phyloP scores from a whole-genome alignment of 2,113 vertebrate species.

The Albula goreensis region DNA sequence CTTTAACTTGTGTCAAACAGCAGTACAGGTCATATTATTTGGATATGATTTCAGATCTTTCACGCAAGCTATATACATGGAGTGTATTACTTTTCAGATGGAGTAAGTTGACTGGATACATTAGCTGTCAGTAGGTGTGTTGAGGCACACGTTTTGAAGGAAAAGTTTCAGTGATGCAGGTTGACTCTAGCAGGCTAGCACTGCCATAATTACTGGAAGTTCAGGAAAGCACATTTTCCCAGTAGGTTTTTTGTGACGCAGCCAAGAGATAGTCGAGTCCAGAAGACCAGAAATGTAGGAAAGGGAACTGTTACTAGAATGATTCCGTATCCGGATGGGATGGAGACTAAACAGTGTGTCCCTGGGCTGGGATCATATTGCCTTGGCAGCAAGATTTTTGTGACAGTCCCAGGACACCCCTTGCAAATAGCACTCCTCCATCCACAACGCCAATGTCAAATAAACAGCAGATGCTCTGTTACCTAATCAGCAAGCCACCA shows the following conservation, averaged over 20 bases:
- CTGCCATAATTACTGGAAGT: not conserved
- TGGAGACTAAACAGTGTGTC: not conserved
- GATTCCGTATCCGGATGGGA: not conserved
- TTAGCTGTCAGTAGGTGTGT: too few relatives aligned
- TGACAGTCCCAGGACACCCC: not conserved
- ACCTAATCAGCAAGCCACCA: not conserved
- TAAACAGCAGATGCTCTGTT: slow-evolving; percentile 16
- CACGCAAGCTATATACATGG: too few relatives aligned
- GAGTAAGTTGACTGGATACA: too few relatives aligned
- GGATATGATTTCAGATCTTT: not conserved
- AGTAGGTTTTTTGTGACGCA: too few relatives aligned
- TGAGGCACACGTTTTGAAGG: not conserved
- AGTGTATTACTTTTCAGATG: too few relatives aligned
- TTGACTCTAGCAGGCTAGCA: not conserved
- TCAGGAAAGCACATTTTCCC: too few relatives aligned
- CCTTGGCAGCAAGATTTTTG: not conserved
- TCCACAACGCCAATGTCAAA: not conserved
- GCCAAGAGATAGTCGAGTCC: too few relatives aligned
- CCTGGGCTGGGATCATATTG: slow-evolving; percentile 2
- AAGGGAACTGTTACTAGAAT: not conserved
- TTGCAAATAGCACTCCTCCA: not conserved
- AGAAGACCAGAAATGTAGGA: not conserved
- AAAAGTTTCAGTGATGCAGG: not conserved
- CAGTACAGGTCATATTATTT: not conserved
- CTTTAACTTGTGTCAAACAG: not conserved